Conservation (phyloP, 2,113 vertebrate species). For the Coreoperca whiteheadi region DNA sequence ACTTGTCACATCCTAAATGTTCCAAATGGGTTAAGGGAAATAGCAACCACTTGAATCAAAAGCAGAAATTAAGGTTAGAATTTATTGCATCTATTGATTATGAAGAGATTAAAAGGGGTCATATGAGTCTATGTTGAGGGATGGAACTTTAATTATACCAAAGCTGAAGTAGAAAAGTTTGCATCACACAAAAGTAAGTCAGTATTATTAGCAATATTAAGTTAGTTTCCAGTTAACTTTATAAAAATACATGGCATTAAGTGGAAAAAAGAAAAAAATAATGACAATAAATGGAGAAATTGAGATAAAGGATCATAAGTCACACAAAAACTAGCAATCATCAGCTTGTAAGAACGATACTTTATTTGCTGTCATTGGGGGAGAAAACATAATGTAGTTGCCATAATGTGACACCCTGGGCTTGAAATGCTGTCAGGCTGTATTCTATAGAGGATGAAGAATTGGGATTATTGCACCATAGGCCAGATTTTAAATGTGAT, state of each 20-base stretch:
- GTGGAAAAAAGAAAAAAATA: not conserved
- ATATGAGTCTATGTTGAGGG: not conserved
- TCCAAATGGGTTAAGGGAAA: not conserved
- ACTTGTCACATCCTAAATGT: not conserved
- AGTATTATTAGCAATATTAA: not conserved
- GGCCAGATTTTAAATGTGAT: too few species aligned
- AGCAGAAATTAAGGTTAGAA: conserved; percentile 40
- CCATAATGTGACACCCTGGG: not conserved
- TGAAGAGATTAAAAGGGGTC: not conserved
- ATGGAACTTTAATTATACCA: not conserved
- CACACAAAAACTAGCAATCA: not conserved
- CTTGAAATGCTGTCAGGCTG: not conserved
- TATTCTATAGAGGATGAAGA: not conserved
- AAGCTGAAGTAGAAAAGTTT: not conserved
- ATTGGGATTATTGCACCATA: not conserved
- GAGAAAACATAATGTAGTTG: not conserved
- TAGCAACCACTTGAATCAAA: conserved; percentile 8
- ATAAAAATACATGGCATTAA: not conserved
- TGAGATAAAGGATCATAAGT: not conserved
- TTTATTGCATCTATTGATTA: conserved; percentile 18
- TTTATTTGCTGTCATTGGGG: not conserved
- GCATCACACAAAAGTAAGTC: too few species aligned
- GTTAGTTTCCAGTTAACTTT: not conserved
- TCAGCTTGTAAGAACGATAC: not conserved
- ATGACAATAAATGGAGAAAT: not conserved